These are phyloP conservation scores for Drosophila mauritiana DNA, from an alignment of 1,140 invertebrate genomes.

Conservation along the genomic window DNA sequence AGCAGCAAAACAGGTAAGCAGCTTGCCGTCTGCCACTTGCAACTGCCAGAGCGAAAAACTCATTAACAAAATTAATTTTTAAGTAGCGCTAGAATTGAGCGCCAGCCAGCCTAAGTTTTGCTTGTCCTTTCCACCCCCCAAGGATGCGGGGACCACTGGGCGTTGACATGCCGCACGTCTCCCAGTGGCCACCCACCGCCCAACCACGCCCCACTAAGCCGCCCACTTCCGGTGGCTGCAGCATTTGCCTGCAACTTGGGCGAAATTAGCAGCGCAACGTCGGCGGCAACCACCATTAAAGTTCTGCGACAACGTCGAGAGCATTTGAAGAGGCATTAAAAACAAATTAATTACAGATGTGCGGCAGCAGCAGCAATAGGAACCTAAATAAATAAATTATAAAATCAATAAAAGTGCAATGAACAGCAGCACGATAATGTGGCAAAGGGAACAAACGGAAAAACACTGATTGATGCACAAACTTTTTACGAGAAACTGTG, in stretches of 20 bases:
- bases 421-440: constrained; percentile 19
- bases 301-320: constrained; percentile 53
- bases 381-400: constrained; percentile 77
- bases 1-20: constrained; percentile 61
- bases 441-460: constrained; percentile 12
- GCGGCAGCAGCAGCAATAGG: constrained; percentile 47
- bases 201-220: neutral
- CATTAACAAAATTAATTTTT: constrained; percentile 84
- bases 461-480: constrained; percentile 21
- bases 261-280: constrained; percentile 70
- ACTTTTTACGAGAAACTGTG: constrained; percentile 6
- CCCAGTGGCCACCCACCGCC: neutral
- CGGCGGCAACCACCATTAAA: constrained; percentile 68
- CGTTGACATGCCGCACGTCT: constrained; percentile 57
- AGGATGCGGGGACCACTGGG: constrained; percentile 23
- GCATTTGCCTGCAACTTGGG: constrained; percentile 68
- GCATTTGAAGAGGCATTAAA: constrained; percentile 80
- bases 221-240: constrained; percentile 36
- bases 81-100: constrained; percentile 76
- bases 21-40: constrained; percentile 43
- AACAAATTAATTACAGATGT: constrained; percentile 81
- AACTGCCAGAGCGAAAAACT: constrained; percentile 67
- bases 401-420: constrained; percentile 73
- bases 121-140: neutral
- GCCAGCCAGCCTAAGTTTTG: constrained; percentile 66